phyloP scores from a whole-genome alignment of 2,113 vertebrate genomes.

The Heteronetta atricapilla region DNA sequence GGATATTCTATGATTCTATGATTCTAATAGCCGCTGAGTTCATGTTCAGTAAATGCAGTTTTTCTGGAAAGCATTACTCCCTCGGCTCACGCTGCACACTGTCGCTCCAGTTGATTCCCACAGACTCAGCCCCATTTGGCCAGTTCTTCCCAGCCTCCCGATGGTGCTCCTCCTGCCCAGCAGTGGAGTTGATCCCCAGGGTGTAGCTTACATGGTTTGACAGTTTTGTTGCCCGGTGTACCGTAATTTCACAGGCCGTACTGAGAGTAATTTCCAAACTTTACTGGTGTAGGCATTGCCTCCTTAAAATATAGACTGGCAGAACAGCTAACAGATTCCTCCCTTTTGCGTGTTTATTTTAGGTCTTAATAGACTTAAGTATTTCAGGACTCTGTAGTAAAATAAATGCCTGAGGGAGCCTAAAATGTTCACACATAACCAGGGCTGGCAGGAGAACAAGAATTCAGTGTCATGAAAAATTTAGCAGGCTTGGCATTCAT shows the following conservation, averaged over 20 bases:
- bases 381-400: slow-evolving; percentile 68
- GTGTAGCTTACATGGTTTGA: background rate
- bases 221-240: background rate
- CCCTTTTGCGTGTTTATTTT: slow-evolving; percentile 47
- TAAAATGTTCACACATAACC: slow-evolving; percentile 66
- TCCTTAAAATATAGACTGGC: background rate
- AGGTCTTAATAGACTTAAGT: slow-evolving; percentile 64
- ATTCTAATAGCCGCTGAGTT: background rate
- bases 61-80: background rate
- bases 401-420: slow-evolving; percentile 62
- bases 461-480: slow-evolving; percentile 66
- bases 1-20: too few species aligned
- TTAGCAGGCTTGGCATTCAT: slow-evolving; percentile 39
- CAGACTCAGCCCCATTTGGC: background rate
- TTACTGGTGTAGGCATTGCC: background rate
- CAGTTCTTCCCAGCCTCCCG: background rate
- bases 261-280: background rate
- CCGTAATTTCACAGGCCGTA: background rate
- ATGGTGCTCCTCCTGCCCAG: background rate
- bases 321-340: slow-evolving; percentile 43
- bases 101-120: background rate
- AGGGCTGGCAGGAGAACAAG: slow-evolving; percentile 61
- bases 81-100: background rate
- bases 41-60: background rate
- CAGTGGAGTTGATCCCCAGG: background rate